Base-by-base conservation (phyloP, 2,888 invertebrate genomes). In the Helleia helle region DNA sequence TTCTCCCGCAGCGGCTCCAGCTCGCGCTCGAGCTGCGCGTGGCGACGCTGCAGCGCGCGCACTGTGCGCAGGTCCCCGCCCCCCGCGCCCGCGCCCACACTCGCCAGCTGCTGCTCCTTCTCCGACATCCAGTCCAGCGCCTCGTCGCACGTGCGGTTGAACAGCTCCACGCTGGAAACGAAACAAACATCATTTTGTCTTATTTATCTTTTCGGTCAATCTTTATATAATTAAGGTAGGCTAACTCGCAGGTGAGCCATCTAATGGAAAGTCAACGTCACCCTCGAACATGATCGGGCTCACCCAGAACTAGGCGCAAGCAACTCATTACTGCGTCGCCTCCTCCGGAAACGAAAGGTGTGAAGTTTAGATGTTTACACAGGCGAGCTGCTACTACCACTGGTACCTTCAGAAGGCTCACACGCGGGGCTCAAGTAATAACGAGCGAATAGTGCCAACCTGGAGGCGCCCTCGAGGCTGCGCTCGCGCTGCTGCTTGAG, bases 81-180 rank as follows among this genome's bases (percentile, higher is more conserved):
- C 3, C 93, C 91, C 0, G 94, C 95, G 2, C 92, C 92, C 0
- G 90, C 91, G 24, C 90, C 90, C 0, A 89, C 89, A 0, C 89
- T 90, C 30, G 95, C 95, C 43, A 97, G 71, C 66, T 96, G 95
- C 46, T 92, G 91, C 86, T 95, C 94, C 76, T 99, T 99, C 77
- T 98, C 98, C 40, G 91, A 87, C 93, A 99, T 98, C 98, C 99
- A 99, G 64, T 97, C 97, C 51, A 93, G 90, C 0, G 97, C 95
- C 68, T 99, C 99, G 64, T 96, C 97, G 71, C 98, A 99, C 0
- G 96, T 95, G 40, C 97, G 92, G 62, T 96, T 92, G 86, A 98
- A 99, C 5, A 98, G 84, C 67, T 98, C 98, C 55, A 99, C 96
- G 62, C 95, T 95, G 59, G 0, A 24, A 24, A 12, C 17, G n/a